Conservation (phyloP, 2,113 vertebrate genomes). For the Nothobranchius kuhntae region DNA sequence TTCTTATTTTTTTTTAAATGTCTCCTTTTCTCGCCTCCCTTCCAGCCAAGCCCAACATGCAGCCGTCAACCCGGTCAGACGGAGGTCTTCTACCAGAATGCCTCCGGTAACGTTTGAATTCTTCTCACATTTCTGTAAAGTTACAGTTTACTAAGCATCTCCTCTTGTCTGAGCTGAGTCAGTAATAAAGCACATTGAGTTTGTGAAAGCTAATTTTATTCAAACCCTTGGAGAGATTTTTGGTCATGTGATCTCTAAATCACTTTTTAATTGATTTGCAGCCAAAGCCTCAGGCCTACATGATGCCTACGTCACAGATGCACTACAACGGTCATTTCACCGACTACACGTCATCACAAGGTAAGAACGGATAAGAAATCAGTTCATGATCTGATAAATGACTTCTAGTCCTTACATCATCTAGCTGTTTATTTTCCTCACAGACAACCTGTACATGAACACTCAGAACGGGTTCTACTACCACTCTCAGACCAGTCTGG, state of each 20-base stretch:
- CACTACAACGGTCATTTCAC: constrained; percentile 95
- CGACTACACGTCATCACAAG: constrained; percentile 94
- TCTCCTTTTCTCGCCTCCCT: background rate
- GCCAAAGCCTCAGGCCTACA: constrained; percentile 91
- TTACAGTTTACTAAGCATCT: background rate
- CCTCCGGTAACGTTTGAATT: constrained; percentile 86
- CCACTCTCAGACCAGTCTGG: constrained; percentile 96
- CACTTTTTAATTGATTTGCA: constrained; percentile 64
- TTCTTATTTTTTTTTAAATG: constrained; percentile 8
- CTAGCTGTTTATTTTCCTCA: constrained; percentile 1
- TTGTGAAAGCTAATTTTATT: background rate
- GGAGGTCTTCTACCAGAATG: constrained; percentile 89
- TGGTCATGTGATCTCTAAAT: constrained; percentile 21
- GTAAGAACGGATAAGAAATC: constrained; percentile 66
- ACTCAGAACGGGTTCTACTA: constrained; percentile 95
- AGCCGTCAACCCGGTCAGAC: constrained; percentile 88
- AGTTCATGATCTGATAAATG: background rate
- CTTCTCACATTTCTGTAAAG: background rate
- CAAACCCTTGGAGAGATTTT: background rate
- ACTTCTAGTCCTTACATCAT: background rate
- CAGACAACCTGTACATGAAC: constrained; percentile 96
- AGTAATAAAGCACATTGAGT: background rate
- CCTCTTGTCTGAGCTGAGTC: too few species aligned
- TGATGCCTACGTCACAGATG: constrained; percentile 90
- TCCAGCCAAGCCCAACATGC: constrained; percentile 87